Evolutionary conservation across 2,888 invertebrate genomes (phyloP).

Genomic region (Mylabris sibirica): DNA sequence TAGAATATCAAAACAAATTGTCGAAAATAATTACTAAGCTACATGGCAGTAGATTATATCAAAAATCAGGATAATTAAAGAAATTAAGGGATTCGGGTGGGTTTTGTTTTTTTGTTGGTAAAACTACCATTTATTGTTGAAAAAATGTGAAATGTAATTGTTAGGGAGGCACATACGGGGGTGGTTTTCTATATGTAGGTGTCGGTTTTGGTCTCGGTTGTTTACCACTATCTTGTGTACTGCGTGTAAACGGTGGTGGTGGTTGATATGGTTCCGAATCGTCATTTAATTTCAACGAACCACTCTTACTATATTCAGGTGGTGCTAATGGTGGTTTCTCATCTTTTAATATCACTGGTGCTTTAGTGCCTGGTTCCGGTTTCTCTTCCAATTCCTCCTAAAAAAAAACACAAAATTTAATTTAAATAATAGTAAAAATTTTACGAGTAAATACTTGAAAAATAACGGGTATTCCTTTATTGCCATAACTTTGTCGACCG

Average conservation of each 20-base stretch:
- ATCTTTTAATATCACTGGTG: conserved; percentile 92
- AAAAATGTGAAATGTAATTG: conserved; percentile 59
- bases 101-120: background rate
- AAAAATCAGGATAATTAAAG: background rate
- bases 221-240: conserved; percentile 73
- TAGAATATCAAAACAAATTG: background rate
- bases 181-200: conserved; percentile 93
- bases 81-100: background rate
- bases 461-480: conserved; percentile 65
- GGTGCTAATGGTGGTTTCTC: conserved; percentile 93
- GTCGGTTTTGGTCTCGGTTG: conserved; percentile 83
- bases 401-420: conserved; percentile 62
- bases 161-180: conserved; percentile 98
- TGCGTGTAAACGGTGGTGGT: conserved; percentile 83
- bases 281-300: conserved; percentile 58
- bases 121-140: conserved; percentile 48
- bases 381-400: conserved; percentile 96
- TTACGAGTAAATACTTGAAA: conserved; percentile 21
- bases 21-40: background rate
- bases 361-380: conserved; percentile 87
- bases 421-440: background rate
- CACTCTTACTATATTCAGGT: conserved; percentile 73
- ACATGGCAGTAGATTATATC: background rate
- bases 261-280: conserved; percentile 86
- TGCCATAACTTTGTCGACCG: conserved; percentile 82